Conservation (phyloP, 2,888 invertebrate species). For the Cheilosia grossa region DNA sequence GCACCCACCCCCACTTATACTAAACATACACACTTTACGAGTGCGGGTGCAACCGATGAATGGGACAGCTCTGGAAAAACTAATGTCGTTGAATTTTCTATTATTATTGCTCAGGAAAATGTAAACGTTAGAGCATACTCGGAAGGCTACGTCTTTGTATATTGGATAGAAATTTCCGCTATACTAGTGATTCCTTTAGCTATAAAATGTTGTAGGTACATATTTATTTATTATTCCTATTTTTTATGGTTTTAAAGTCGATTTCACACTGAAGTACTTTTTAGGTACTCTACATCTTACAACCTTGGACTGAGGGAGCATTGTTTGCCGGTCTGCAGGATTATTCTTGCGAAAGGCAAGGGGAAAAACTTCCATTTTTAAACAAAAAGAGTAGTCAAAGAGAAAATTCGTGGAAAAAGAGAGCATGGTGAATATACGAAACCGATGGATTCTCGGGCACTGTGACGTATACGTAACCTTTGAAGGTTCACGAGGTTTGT, state of each 20-base stretch:
- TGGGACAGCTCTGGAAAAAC: constrained; percentile 30
- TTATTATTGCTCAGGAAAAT: constrained; percentile 1
- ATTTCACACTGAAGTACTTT: constrained; percentile 48
- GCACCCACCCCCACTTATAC: constrained; percentile 15
- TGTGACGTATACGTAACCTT: constrained; percentile 57
- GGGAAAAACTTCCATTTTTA: constrained; percentile 51
- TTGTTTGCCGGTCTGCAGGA: constrained; percentile 64
- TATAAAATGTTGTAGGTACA: neutral
- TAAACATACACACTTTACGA: constrained; percentile 13
- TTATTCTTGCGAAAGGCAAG: constrained; percentile 43
- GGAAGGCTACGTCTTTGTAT: neutral
- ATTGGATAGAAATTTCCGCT: constrained; percentile 13
- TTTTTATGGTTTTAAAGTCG: constrained; percentile 40
- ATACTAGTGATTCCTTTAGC: neutral
- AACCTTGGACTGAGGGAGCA: constrained; percentile 67
- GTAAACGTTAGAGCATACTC: constrained; percentile 2
- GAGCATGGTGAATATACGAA: constrained; percentile 52
- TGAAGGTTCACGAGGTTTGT: neutral
- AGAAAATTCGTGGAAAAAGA: constrained; percentile 32
- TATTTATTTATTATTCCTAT: constrained; percentile 8
- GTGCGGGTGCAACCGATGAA: constrained; percentile 42
- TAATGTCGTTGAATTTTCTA: neutral
- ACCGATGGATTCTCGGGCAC: constrained; percentile 24
- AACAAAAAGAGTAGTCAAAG: constrained; percentile 46
- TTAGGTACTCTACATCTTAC: constrained; percentile 53